These are phyloP conservation scores for Athene cunicularia DNA, from an alignment of 2,113 vertebrate genomes.

Conservation along the genomic window DNA sequence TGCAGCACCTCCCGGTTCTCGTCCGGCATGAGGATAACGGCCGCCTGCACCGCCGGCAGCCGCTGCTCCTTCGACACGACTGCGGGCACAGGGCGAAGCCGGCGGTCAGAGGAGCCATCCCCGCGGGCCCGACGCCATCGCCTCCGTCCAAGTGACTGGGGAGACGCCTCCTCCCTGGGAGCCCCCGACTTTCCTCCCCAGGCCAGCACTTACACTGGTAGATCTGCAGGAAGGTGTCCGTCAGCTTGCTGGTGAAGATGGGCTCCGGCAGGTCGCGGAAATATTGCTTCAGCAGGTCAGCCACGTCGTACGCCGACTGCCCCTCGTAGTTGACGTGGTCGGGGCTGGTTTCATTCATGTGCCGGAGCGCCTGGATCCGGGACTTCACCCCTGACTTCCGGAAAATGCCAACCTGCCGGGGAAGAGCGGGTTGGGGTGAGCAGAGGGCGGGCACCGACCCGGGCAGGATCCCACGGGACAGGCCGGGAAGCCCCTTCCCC, in stretches of 20 bases:
- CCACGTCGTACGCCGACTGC: slow-evolving; percentile 87
- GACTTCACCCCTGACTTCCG: slow-evolving; percentile 89
- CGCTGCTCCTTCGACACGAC: slow-evolving; percentile 84
- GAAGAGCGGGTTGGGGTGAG: neutral
- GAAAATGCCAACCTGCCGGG: slow-evolving; percentile 84
- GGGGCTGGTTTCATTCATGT: slow-evolving; percentile 83
- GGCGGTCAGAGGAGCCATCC: fast-evolving
- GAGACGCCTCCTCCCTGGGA: neutral
- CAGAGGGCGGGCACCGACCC: fast-evolving
- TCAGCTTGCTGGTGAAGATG: slow-evolving; percentile 88
- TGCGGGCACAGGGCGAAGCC: neutral
- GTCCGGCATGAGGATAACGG: slow-evolving; percentile 83
- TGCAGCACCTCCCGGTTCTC: slow-evolving; percentile 90
- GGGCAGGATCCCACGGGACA: neutral
- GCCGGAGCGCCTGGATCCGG: slow-evolving; percentile 83
- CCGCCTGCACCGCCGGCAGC: slow-evolving; percentile 81
- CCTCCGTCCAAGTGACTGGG: neutral
- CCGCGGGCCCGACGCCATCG: fast-evolving
- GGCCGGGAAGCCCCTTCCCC: neutral
- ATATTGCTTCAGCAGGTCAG: slow-evolving; percentile 88
- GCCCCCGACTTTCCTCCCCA: fast-evolving
- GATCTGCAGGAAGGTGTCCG: slow-evolving; percentile 86
- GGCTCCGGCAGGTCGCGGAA: slow-evolving; percentile 88
- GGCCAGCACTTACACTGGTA: slow-evolving; percentile 81
- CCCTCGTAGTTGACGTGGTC: slow-evolving; percentile 83